Base-by-base conservation (phyloP, 2,888 invertebrate species). In the Anorthoa munda region DNA sequence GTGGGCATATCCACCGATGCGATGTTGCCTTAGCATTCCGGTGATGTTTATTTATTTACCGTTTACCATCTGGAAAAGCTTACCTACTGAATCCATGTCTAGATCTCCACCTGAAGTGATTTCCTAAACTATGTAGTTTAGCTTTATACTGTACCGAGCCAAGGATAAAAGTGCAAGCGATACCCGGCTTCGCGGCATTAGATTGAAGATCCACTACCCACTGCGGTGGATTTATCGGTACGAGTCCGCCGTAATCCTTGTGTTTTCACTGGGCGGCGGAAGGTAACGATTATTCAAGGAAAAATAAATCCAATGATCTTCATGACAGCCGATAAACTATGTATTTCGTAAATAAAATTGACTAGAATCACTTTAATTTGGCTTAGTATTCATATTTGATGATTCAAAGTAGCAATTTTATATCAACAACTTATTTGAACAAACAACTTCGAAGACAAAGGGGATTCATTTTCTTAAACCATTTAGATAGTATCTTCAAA, bases 401-500 rank as follows among this genome's bases (percentile, higher is more conserved):
- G 39, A 26, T 46, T 67, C 50, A 23, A 56, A 56, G 31, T 31
- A 71, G n/a, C 55, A 45, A 21, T 50, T 59, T 26, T 39, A 11
- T 48, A 63, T 31, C 55, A 55, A 26, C 55, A 64, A 71, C 58
- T 53, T 55, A 58, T 61, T 59, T 58, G 4, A 58, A 18, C 56
- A 71, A 77, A 71, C 56, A 71, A 71, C 63, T 66, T 77, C 18
- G 26, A 53, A 72, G 59, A 78, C 72, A 82, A 82, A 64, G 55
- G 59, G 39, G 72, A 70, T 72, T 69, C 26, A 70, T 65, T 76
- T 75, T 66, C 66, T 81, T 60, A 64, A 75, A 72, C 66, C 72
- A 55, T 81, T 81, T 81, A 78, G 80, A 81, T 81, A 70, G 45
- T 64, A 83, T 81, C 83, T 76, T 56, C 55, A 65, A 65, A 83